A percentile compares a stretch with the other conserved stretches of the same genome.
These are phyloP conservation scores for Neotragus pygmaeus DNA, from an alignment of 2,113 vertebrate species.

Conservation along the genomic window DNA sequence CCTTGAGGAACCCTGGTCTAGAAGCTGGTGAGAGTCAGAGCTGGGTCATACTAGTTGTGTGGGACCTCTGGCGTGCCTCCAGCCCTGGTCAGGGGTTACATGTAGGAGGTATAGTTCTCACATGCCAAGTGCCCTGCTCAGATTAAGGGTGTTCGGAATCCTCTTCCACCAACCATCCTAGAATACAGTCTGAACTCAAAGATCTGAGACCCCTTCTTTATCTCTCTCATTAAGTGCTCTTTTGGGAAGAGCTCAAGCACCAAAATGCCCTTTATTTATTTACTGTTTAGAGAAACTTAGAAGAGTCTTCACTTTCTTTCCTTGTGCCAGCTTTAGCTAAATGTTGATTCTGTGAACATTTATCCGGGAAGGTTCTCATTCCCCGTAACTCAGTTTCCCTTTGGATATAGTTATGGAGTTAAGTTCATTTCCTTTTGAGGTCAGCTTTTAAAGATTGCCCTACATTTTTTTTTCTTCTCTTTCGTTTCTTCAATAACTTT, in stretches of 20 bases:
- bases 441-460: slow-evolving; percentile 2
- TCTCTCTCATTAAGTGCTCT: not conserved
- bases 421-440: not conserved
- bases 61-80: not conserved
- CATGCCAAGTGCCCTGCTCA: not conserved
- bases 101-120: not conserved
- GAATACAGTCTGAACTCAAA: not conserved
- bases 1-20: not conserved
- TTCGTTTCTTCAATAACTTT: slow-evolving; percentile 24
- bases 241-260: not conserved
- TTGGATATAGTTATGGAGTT: not conserved
- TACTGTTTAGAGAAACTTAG: not conserved
- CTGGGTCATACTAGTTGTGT: not conserved
- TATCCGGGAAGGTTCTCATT: not conserved
- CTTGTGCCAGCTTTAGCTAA: not conserved
- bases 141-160: not conserved
- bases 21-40: not conserved
- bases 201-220: not conserved
- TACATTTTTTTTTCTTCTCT: not conserved
- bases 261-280: not conserved
- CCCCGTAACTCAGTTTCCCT: not conserved
- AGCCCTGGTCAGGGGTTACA: not conserved
- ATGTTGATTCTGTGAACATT: not conserved
- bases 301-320: not conserved
- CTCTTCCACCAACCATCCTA: not conserved